These are phyloP conservation scores for Yasuhikotakia modesta DNA, from an alignment of 2,797 vertebrate genomes.

Conservation along the genomic window DNA sequence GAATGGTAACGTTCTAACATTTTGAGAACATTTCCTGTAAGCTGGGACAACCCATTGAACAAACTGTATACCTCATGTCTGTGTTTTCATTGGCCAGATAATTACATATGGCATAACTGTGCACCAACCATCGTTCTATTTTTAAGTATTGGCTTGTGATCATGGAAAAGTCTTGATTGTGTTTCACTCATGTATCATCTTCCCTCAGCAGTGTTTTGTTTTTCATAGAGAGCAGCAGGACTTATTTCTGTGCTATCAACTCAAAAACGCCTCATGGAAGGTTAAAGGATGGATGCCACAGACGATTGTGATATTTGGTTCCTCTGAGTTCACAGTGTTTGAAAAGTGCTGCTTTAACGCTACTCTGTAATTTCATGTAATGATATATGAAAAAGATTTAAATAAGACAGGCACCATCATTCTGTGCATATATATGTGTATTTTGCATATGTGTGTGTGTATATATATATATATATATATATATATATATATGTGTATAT, in stretches of 20 bases:
- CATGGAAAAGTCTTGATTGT: background rate
- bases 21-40: too few species aligned
- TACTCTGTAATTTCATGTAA: constrained; percentile 27
- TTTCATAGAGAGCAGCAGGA: background rate
- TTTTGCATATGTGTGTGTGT: too few species aligned
- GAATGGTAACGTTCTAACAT: too few species aligned
- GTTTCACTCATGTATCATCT: background rate
- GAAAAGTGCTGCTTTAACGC: constrained; percentile 4
- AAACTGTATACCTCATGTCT: background rate
- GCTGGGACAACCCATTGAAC: background rate
- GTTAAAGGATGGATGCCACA: constrained; percentile 11
- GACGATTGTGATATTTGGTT: background rate
- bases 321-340: constrained; percentile 26
- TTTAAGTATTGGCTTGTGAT: background rate
- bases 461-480: background rate
- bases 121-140: background rate
- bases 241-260: background rate
- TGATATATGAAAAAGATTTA: constrained; percentile 24
- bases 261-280: constrained; percentile 11
- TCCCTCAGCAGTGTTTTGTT: background rate
- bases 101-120: background rate
- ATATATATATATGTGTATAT: constrained; percentile 14
- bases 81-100: background rate
- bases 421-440: too few species aligned
- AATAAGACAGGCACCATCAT: constrained; percentile 11